Conservation (phyloP, 2,797 vertebrate species). For the Staurois parvus region DNA sequence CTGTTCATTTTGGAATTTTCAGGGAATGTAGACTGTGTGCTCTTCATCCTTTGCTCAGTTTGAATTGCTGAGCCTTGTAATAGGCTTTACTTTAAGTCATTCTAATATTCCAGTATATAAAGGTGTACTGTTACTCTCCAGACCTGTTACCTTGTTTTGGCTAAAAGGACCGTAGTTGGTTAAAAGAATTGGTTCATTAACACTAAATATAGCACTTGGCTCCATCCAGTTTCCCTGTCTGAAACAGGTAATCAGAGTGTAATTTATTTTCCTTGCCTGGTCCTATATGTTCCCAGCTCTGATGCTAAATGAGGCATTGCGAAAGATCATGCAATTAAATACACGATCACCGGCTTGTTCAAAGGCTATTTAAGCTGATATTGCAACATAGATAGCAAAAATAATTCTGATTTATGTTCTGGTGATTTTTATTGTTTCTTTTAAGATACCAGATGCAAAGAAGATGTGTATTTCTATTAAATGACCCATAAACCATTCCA, state of each 20-base stretch:
- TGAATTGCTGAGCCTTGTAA: too few relatives aligned
- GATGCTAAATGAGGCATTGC: conserved; percentile 47
- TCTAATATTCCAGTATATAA: neutral
- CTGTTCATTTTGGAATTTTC: too few relatives aligned
- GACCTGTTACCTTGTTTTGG: neutral
- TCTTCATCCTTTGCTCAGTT: neutral
- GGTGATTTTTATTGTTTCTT: conserved; percentile 21
- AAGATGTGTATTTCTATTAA: conserved; percentile 11
- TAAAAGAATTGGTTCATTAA: conserved; percentile 24
- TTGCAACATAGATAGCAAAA: conserved; percentile 20
- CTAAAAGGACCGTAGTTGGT: neutral
- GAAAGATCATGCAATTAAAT: conserved; percentile 42
- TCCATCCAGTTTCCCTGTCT: conserved; percentile 37
- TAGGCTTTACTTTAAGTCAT: neutral
- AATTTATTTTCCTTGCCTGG: conserved; percentile 21
- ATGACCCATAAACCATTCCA: conserved; percentile 12
- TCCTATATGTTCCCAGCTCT: conserved; percentile 15
- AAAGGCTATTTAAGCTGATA: conserved; percentile 21
- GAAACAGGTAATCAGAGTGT: conserved; percentile 17
- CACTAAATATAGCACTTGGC: conserved; percentile 3
- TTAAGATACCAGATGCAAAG: conserved; percentile 35
- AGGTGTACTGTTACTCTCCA: neutral
- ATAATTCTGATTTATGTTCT: conserved; percentile 24
- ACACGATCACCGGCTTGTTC: conserved; percentile 3
- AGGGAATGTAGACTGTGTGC: neutral